Conservation (phyloP, 64 coral and sea anemone genomes). For the Orbicella faveolata region DNA sequence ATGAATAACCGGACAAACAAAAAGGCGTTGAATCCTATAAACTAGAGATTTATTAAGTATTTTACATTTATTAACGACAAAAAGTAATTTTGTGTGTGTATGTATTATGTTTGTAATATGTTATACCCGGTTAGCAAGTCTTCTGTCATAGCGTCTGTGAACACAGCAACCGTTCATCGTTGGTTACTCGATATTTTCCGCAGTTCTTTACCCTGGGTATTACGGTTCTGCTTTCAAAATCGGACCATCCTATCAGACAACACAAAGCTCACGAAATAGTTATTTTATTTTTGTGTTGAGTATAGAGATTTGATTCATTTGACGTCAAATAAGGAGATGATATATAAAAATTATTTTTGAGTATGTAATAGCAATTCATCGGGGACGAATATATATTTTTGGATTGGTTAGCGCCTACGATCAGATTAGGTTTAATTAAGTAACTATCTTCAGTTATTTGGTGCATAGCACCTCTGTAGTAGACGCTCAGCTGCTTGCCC, state of each 20-base stretch:
- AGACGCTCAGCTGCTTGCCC: too few species aligned
- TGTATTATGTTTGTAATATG: neutral
- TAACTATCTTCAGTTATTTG: too few species aligned
- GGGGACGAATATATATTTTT: neutral
- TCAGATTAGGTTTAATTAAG: too few species aligned
- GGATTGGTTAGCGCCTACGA: neutral
- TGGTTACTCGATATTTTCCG: too few species aligned
- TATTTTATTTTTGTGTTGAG: neutral
- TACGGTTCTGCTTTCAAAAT: neutral
- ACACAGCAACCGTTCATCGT: too few species aligned
- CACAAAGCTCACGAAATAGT: neutral
- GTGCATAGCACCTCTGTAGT: too few species aligned
- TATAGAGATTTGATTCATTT: neutral
- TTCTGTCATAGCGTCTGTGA: neutral
- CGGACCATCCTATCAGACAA: neutral
- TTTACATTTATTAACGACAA: constrained; percentile 32
- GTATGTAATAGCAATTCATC: neutral
- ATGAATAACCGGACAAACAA: neutral
- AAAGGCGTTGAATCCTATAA: neutral
- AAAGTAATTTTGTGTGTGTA: constrained; percentile 4
- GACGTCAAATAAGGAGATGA: neutral
- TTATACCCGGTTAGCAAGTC: too few species aligned
- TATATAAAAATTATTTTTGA: neutral
- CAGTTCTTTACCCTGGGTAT: too few species aligned
- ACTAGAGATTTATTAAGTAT: constrained; percentile 21